A percentile compares a stretch with the other conserved stretches of the same genome.
phyloP scores from a whole-genome alignment of 2,797 vertebrate genomes.

The Notolepis coatsorum region DNA sequence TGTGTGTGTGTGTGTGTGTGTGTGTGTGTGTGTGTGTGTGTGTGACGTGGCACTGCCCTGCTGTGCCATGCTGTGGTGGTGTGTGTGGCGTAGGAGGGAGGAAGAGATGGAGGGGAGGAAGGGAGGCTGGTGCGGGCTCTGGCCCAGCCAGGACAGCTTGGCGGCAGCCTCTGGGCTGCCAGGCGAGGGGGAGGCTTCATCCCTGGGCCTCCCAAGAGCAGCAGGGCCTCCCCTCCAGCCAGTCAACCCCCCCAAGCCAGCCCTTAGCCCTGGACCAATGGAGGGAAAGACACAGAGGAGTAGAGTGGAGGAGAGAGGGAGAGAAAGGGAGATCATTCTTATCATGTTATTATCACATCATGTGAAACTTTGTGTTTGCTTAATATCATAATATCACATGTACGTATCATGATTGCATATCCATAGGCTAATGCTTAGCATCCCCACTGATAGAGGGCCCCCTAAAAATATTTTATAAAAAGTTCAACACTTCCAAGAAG shows the following conservation, averaged over 20 bases:
- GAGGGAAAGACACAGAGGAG: neutral
- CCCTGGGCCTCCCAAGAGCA: slow-evolving; percentile 66
- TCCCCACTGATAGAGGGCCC: too few relatives aligned
- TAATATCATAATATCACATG: too few relatives aligned
- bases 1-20: slow-evolving; percentile 14
- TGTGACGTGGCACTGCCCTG: slow-evolving; percentile 44
- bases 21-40: slow-evolving; percentile 12
- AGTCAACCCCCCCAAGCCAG: slow-evolving; percentile 14
- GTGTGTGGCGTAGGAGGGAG: slow-evolving; percentile 34
- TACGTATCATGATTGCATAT: too few relatives aligned
- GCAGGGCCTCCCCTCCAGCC: slow-evolving; percentile 41
- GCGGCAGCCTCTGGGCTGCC: slow-evolving; percentile 65
- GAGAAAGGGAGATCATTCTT: neutral
- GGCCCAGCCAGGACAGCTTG: slow-evolving; percentile 54
- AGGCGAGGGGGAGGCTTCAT: slow-evolving; percentile 58
- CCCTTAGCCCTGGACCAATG: slow-evolving; percentile 43
- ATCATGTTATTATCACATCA: too few relatives aligned
- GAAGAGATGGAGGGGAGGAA: slow-evolving; percentile 14
- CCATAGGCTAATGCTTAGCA: too few relatives aligned
- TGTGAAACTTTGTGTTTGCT: too few relatives aligned
- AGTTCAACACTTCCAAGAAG: too few relatives aligned
- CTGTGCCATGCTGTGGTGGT: slow-evolving; percentile 48
- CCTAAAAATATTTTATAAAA: too few relatives aligned
- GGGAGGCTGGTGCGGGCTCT: slow-evolving; percentile 38
- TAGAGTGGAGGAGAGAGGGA: neutral